These are phyloP conservation scores for Centropus unirufus DNA, from an alignment of 2,113 vertebrate species.

Conservation along the genomic window DNA sequence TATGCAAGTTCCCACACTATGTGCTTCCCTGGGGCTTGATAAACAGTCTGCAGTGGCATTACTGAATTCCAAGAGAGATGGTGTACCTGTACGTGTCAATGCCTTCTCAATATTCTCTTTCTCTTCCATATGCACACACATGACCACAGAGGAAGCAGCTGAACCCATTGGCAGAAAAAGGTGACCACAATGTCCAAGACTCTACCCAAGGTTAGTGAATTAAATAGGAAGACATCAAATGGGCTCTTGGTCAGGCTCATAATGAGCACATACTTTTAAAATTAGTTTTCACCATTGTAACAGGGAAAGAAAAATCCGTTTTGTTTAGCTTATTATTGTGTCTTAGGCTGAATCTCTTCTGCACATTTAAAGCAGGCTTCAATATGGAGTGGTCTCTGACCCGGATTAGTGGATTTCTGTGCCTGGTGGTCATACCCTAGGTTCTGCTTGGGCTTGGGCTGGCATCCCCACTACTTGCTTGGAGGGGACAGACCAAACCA, in stretches of 20 bases:
- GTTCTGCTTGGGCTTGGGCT: not conserved
- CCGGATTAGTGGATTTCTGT: not conserved
- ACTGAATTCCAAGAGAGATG: not conserved
- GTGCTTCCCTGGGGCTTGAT: not conserved
- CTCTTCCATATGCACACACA: not conserved
- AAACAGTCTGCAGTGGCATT: not conserved
- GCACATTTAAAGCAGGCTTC: not conserved
- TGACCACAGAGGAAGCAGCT: not conserved
- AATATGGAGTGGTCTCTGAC: not conserved
- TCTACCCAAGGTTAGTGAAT: not conserved
- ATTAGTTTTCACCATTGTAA: not conserved
- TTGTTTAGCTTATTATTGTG: not conserved
- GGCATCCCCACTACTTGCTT: not conserved
- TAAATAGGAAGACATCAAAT: not conserved
- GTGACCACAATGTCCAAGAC: not conserved
- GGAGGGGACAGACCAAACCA: not conserved
- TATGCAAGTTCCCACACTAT: not conserved
- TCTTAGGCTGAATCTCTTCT: not conserved
- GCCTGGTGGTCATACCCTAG: not conserved
- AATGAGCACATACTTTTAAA: conserved; percentile 18
- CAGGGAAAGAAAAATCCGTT: not conserved
- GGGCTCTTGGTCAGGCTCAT: not conserved
- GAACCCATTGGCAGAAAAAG: not conserved
- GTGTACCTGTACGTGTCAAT: accelerated
- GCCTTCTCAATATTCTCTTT: not conserved